Evolutionary conservation across 2,888 invertebrate genomes (phyloP).

Genomic region (Dolichopus griseipennis): DNA sequence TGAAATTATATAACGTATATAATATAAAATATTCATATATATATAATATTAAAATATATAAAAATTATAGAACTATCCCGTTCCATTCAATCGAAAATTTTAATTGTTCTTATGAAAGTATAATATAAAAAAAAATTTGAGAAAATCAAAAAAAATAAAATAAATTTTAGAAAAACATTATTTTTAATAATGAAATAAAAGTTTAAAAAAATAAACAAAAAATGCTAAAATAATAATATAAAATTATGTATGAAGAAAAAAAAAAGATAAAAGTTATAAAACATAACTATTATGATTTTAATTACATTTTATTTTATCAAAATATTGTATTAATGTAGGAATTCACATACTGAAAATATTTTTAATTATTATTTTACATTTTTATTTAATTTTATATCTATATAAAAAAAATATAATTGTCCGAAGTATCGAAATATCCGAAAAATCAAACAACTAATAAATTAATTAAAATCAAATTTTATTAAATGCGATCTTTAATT

Average conservation of each 20-base stretch:
- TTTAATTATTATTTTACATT: too few relatives aligned
- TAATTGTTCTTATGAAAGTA: slow-evolving; percentile 1
- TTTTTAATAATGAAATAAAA: not conserved
- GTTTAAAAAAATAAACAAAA: not conserved
- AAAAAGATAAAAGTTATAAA: not conserved
- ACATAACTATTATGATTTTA: not conserved
- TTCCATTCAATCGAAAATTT: slow-evolving; percentile 6
- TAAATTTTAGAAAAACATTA: not conserved
- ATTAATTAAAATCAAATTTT: too few relatives aligned
- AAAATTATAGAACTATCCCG: not conserved
- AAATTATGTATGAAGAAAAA: not conserved
- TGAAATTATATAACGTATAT: not conserved
- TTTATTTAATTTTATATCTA: too few relatives aligned
- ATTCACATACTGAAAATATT: too few relatives aligned
- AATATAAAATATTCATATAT: not conserved
- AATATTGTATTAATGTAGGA: too few relatives aligned
- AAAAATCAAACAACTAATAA: too few relatives aligned
- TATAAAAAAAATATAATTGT: too few relatives aligned
- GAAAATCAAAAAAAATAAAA: not conserved
- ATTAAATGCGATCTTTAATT: too few relatives aligned
- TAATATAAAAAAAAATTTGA: not conserved
- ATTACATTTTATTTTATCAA: too few relatives aligned
- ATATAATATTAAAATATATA: too few relatives aligned
- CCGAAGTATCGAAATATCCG: too few relatives aligned
- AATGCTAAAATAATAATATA: not conserved